These are phyloP conservation scores for Carposina sasakii DNA, from an alignment of 1,140 invertebrate genomes.

Conservation along the genomic window DNA sequence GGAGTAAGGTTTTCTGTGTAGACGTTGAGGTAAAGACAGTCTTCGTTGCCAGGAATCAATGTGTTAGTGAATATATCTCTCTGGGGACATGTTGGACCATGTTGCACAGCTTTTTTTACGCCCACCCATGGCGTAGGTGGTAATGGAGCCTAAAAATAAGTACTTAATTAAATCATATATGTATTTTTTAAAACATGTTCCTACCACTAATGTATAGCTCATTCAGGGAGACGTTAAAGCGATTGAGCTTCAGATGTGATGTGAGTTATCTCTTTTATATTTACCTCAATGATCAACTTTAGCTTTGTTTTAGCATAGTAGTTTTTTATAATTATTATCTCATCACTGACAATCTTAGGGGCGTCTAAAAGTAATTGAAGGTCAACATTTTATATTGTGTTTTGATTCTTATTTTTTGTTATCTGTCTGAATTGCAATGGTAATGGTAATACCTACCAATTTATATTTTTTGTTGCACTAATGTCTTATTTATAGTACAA, in stretches of 20 bases:
- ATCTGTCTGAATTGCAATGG: too few relatives aligned
- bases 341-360: too few relatives aligned
- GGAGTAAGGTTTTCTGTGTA: conserved; percentile 62
- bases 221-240: background rate
- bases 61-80: conserved; percentile 23
- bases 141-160: conserved; percentile 20
- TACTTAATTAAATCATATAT: background rate
- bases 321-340: too few relatives aligned
- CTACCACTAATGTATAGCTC: background rate
- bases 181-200: background rate
- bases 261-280: background rate
- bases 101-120: conserved; percentile 54
- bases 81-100: conserved; percentile 50
- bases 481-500: too few relatives aligned
- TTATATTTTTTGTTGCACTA: too few relatives aligned
- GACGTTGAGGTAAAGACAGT: conserved; percentile 76
- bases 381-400: too few relatives aligned
- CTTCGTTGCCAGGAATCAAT: conserved; percentile 43
- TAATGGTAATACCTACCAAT: too few relatives aligned
- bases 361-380: too few relatives aligned
- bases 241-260: background rate
- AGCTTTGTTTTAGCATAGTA: too few relatives aligned
- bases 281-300: too few relatives aligned
- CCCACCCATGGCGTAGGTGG: conserved; percentile 58
- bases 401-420: too few relatives aligned